Base-by-base conservation (phyloP, 2,888 invertebrate genomes). In the Lysandra bellargus region DNA sequence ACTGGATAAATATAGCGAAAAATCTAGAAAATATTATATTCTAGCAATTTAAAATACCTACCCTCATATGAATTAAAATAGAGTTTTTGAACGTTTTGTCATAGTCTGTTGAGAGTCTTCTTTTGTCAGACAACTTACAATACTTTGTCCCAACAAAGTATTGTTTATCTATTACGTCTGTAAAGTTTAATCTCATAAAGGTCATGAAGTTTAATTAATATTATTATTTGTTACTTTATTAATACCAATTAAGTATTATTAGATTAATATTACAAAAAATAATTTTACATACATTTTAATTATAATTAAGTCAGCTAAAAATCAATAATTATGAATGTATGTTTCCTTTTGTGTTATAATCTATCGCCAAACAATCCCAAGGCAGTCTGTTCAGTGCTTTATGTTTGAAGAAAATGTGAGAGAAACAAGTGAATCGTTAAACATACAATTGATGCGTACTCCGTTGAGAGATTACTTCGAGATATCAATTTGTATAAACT, bases 361-460 rank as follows among this genome's bases (percentile, higher is more conserved):
- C 2, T 14, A 4, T 1, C 61, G 9, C 3, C 2, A 30, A 30
- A 30, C 1, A 33, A 33, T 69, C 17, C 1, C 4, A 69, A 69
- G 14, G 14, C 4, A 1, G 14, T 69, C 69, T 33, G 33, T 69
- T 4, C 1, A 4, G 69, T 30, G 69, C 69, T 14, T 69, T 33
- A 69, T 69, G n/a, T 69, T 69, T 69, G 33, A 69, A 33, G 69
- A 69, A 69, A 69, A 69, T 33, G 14, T 69, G 33, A 33, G 69
- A 69, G 69, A 14, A 69, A 69, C 69, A 69, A 69, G 33, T 33
- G 69, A 69, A 69, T 69, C 69, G 69, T 69, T 69, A 69, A 69
- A 33, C 69, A 69, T 12, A 69, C 69, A 69, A 69, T 69, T 69
- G 33, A 69, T 69, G 69, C 69, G 69, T 69, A 14, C 33, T 69